phyloP scores from a whole-genome alignment of 2,888 invertebrate species.

The Oscheius myriophilus region DNA sequence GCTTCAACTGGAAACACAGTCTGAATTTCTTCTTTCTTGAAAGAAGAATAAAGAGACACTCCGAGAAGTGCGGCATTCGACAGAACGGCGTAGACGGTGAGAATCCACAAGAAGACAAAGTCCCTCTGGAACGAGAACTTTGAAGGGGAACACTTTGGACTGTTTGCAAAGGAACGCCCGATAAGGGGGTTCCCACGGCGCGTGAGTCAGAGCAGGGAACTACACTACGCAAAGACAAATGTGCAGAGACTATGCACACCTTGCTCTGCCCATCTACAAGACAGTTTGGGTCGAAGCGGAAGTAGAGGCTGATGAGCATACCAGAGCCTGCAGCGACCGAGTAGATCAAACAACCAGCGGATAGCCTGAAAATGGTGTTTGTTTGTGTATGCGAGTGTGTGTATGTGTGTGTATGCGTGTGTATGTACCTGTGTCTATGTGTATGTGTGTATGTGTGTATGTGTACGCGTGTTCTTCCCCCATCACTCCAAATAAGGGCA shows the following conservation, averaged over 20 bases:
- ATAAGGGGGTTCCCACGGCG: no score
- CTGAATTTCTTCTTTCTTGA: slow-evolving; percentile 1
- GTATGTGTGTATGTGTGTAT: no score
- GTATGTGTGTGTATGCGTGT: no score
- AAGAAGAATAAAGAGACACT: not conserved
- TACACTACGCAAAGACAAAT: not conserved
- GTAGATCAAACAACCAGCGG: slow-evolving; percentile 11
- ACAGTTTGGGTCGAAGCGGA: slow-evolving; percentile 16
- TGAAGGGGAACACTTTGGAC: not conserved
- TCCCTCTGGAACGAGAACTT: slow-evolving; percentile 5
- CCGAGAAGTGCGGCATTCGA: slow-evolving; percentile 6
- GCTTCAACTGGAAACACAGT: not conserved
- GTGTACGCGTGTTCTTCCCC: no score
- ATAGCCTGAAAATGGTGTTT: slow-evolving; percentile 5
- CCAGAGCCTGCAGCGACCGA: not conserved
- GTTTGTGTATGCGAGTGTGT: no score
- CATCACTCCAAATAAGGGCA: no score
- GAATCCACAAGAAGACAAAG: slow-evolving; percentile 14
- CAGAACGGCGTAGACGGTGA: slow-evolving; percentile 18
- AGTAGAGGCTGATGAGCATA: slow-evolving; percentile 13
- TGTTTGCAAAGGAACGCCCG: no score
- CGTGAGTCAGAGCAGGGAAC: no score
- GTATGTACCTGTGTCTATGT: no score
- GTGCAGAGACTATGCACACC: not conserved
- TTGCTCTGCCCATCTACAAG: slow-evolving; percentile 14